Evolutionary conservation across 2,797 vertebrate species (phyloP).

Genomic region (Meda fulgida): DNA sequence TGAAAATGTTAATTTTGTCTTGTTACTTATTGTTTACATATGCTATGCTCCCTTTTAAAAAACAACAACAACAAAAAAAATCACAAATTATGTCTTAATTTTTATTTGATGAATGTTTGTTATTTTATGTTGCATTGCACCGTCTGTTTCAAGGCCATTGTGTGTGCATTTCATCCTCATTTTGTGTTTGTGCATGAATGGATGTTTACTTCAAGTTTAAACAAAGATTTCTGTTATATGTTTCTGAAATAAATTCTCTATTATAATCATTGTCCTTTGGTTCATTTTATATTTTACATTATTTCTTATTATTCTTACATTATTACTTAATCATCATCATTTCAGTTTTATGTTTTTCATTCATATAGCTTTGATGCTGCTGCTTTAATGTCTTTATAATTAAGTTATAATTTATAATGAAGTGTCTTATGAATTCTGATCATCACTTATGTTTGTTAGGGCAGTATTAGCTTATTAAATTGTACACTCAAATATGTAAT

Average conservation of each 20-base stretch:
- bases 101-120: slow-evolving; percentile 58
- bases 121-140: slow-evolving; percentile 69
- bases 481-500: background rate
- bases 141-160: slow-evolving; percentile 66
- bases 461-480: background rate
- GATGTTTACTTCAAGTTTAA: slow-evolving; percentile 61
- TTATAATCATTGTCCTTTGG: slow-evolving; percentile 81
- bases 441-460: background rate
- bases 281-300: slow-evolving; percentile 67
- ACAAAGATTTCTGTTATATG: slow-evolving; percentile 69
- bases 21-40: slow-evolving; percentile 71
- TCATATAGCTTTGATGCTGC: background rate
- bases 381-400: background rate
- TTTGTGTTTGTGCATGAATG: slow-evolving; percentile 61
- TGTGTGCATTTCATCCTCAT: slow-evolving; percentile 71
- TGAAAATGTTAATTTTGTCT: slow-evolving; percentile 46
- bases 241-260: slow-evolving; percentile 80
- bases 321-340: slow-evolving; percentile 45
- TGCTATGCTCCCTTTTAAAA: slow-evolving; percentile 58
- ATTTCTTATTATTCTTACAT: slow-evolving; percentile 57
- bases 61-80: background rate
- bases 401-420: background rate
- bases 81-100: slow-evolving; percentile 39
- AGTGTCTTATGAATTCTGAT: background rate
- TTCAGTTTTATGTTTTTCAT: slow-evolving; percentile 34